Evolutionary conservation across 23 tunicate species (phyloP).

Genomic region (Aplidium turbinatum): DNA sequence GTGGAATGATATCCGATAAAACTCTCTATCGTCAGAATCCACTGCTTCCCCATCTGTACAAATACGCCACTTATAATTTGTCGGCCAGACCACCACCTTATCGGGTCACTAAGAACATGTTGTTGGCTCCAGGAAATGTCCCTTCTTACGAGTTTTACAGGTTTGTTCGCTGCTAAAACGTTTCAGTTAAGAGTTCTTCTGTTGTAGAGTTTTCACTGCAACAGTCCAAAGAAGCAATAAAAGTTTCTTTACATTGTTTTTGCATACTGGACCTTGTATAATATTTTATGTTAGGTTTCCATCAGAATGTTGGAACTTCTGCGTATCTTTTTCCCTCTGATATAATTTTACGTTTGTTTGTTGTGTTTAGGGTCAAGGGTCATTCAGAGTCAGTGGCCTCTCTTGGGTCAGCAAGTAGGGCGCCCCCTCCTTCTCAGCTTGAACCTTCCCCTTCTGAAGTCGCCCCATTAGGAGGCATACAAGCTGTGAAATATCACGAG

Average conservation of each 20-base stretch:
- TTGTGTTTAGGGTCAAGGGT: too few relatives aligned
- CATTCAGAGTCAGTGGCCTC: constrained; percentile 29
- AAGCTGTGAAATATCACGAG: constrained; percentile 82
- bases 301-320: background rate
- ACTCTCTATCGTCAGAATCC: constrained; percentile 74
- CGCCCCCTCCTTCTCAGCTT: constrained; percentile 74
- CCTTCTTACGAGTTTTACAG: constrained; percentile 79
- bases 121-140: constrained; percentile 75
- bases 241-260: background rate
- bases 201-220: background rate
- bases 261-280: too few relatives aligned
- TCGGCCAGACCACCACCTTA: constrained; percentile 81
- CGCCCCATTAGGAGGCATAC: constrained; percentile 44
- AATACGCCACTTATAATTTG: constrained; percentile 68
- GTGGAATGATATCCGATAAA: constrained; percentile 74
- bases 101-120: constrained; percentile 80
- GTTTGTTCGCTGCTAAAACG: constrained; percentile 19
- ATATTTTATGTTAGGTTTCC: background rate
- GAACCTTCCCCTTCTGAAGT: constrained; percentile 19
- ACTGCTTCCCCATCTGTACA: constrained; percentile 67
- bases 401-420: constrained; percentile 33
- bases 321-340: too few relatives aligned
- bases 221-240: too few relatives aligned
- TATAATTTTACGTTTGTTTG: background rate
- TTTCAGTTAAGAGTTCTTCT: background rate